Evolutionary conservation across 2,113 vertebrate species (phyloP).

Genomic region (Pedetes capensis): DNA sequence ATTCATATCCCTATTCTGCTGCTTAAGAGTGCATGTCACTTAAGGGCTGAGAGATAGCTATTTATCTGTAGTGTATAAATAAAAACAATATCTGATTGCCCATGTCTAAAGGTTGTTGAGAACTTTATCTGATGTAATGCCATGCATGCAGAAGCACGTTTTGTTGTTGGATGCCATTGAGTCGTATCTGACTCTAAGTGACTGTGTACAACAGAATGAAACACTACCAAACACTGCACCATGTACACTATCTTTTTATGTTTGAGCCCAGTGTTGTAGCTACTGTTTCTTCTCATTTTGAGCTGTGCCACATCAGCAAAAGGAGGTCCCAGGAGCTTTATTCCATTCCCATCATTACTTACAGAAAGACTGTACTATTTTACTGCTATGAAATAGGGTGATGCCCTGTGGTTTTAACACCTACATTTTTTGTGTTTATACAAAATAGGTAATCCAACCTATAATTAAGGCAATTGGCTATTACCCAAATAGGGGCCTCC

Average conservation of each 20-base stretch:
- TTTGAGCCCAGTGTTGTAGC: too few relatives aligned
- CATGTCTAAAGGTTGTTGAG: not conserved
- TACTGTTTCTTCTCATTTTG: too few relatives aligned
- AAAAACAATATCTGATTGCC: not conserved
- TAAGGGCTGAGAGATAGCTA: constrained; percentile 1
- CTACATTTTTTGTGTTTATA: constrained; percentile 43
- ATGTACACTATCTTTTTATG: too few relatives aligned
- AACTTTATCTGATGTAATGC: constrained; percentile 38
- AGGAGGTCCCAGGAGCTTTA: too few relatives aligned
- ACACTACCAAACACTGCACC: too few relatives aligned
- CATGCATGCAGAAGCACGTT: not conserved
- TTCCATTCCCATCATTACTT: too few relatives aligned
- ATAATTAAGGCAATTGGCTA: constrained; percentile 47
- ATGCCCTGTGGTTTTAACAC: constrained; percentile 24
- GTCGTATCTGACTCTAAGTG: too few relatives aligned
- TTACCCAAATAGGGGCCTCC: not conserved
- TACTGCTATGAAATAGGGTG: constrained; percentile 27
- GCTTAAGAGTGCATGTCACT: not conserved
- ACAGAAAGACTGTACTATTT: not conserved
- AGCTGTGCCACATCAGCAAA: too few relatives aligned
- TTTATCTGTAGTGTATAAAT: constrained; percentile 2
- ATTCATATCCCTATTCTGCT: not conserved
- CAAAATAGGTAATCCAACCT: constrained; percentile 47
- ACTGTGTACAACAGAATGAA: too few relatives aligned
- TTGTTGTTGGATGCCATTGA: too few relatives aligned